Evolutionary conservation across 2,797 vertebrate species (phyloP), one percentile per base, ranked within the genome.

Genomic region (Labeo calbasu): DNA sequence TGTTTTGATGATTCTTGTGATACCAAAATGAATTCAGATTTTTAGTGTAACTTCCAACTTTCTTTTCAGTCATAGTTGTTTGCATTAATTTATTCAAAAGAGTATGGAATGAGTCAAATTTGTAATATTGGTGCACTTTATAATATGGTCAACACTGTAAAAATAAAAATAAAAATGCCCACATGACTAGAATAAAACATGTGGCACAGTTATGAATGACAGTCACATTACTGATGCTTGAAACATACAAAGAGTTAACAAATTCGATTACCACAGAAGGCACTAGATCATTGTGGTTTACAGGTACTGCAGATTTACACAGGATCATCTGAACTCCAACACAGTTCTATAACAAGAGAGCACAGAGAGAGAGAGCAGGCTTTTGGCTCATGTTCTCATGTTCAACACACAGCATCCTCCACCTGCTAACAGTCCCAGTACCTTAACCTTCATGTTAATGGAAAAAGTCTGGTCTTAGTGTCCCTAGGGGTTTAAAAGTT

Each of bases 301-400:
- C 17, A 61, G 19, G 19, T 36, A 43, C 51, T 48, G 79, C 48
- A 61, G 23, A 15, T 70, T 36, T 61, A 68, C 59, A 40, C 43
- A 43, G 32, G 72, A 55, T 76, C 61, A 23, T 36, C 46, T 36
- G 79, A 36, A 61, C 76, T 86, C 73, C 61, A 83, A 40, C 51
- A 76, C 57, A 82, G 69, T 79, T 61, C 83, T 46, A 11, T 65
- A 79, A 55, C 70, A 7, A 48, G 25, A 75, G 3, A 43, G 36
- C 77, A 53, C 71, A 86, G 46, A 71, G 23, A 83, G 69, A 83
- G 59, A 83, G 48, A 77, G 25, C 72, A 68, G 32, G 9, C 14
- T 57, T n/a, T 32, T 14, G 23, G 66, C 48, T 28, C 57, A 40
- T 43, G 73, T 53, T 73, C 76, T 75, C 43, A 66, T 81, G 85